These are phyloP conservation scores for Mactromeris polynyma DNA, from an alignment of 2,888 invertebrate genomes.

Conservation along the genomic window DNA sequence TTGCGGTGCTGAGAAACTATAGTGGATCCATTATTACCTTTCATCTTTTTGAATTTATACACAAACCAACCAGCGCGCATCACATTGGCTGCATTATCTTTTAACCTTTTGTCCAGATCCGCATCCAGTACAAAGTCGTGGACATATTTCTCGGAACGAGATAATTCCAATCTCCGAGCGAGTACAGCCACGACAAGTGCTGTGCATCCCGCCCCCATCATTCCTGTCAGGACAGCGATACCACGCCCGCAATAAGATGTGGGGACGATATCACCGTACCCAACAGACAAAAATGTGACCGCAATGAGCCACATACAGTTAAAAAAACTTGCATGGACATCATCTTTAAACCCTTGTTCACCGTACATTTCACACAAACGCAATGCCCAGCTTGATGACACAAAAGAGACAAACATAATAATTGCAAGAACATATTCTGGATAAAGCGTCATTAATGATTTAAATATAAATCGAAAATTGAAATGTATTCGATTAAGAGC, in stretches of 20 bases:
- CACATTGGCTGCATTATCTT: slow-evolving; percentile 85
- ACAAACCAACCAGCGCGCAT: slow-evolving; percentile 85
- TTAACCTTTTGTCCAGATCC: slow-evolving; percentile 84
- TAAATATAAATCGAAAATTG: slow-evolving; percentile 90
- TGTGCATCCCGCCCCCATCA: slow-evolving; percentile 86
- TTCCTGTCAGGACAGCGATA: slow-evolving; percentile 86
- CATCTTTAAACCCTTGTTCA: slow-evolving; percentile 69
- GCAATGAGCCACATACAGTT: slow-evolving; percentile 87
- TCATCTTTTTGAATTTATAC: slow-evolving; percentile 79
- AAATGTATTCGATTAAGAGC: slow-evolving; percentile 98
- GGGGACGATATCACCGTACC: slow-evolving; percentile 87
- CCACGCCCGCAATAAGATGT: slow-evolving; percentile 86
- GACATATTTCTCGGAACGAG: slow-evolving; percentile 86
- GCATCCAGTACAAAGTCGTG: slow-evolving; percentile 87
- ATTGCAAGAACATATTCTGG: slow-evolving; percentile 85
- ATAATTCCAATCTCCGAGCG: slow-evolving; percentile 85
- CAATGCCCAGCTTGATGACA: slow-evolving; percentile 85
- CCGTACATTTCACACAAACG: slow-evolving; percentile 86
- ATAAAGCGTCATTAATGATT: slow-evolving; percentile 86
- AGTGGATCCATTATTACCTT: slow-evolving; percentile 59
- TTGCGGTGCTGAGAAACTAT: slow-evolving; percentile 81
- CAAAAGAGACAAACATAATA: slow-evolving; percentile 82
- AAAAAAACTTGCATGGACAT: slow-evolving; percentile 82
- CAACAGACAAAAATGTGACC: slow-evolving; percentile 87
- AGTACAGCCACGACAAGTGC: slow-evolving; percentile 86